A percentile compares a stretch with the other conserved stretches of the same genome.
These are phyloP conservation scores for Lepus timidus DNA, from an alignment of 2,113 vertebrate species.

Conservation along the genomic window DNA sequence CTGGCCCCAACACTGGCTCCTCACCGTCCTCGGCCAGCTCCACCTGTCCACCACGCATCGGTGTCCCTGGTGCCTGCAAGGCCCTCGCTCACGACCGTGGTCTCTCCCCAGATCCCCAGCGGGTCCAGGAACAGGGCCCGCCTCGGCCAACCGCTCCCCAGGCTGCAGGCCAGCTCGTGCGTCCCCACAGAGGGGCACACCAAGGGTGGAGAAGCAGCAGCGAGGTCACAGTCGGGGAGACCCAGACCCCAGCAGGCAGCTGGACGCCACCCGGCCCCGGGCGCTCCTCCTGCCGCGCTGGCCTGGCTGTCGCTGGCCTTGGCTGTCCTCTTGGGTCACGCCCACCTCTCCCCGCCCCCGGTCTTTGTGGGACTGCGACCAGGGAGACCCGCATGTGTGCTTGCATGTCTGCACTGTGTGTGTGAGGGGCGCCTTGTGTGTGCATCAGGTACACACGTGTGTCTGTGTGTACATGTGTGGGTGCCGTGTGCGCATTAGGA, in stretches of 20 bases:
- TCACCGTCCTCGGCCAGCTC: background rate
- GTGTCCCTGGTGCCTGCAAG: background rate
- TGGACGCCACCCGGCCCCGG: background rate
- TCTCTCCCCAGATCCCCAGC: background rate
- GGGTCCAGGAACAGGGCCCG: too few species aligned
- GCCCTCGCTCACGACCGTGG: fast-evolving
- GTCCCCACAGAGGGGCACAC: background rate
- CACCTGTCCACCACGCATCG: too few species aligned
- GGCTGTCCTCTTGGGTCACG: background rate
- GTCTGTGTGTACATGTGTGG: background rate
- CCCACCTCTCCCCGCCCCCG: background rate
- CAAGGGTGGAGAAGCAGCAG: background rate
- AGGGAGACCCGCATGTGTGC: fast-evolving
- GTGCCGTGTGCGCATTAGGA: too few species aligned
- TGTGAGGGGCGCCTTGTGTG: too few species aligned
- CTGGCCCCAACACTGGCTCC: too few species aligned
- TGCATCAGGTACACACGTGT: fast-evolving
- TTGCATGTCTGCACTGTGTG: too few species aligned
- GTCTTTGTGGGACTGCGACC: background rate
- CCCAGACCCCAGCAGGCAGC: fast-evolving
- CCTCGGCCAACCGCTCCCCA: fast-evolving
- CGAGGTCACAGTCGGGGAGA: fast-evolving
- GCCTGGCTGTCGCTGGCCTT: background rate
- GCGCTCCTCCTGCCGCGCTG: fast-evolving
- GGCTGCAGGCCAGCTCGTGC: background rate